Conservation (phyloP, 2,888 invertebrate species). For the Stratiomys singularior region DNA sequence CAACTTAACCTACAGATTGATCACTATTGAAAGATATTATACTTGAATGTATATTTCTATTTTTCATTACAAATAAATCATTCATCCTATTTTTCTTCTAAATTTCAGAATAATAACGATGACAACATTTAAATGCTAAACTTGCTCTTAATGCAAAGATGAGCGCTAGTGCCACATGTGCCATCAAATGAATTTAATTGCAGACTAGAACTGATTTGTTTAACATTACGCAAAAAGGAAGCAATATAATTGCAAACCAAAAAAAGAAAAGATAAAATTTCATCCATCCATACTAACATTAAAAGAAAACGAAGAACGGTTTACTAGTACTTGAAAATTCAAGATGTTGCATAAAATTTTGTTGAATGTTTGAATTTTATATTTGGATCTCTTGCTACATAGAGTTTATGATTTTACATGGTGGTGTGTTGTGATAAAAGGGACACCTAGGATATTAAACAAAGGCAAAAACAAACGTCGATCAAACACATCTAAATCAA, state of each 20-base stretch:
- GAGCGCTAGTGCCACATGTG: slow-evolving; percentile 37
- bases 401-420: slow-evolving; percentile 8
- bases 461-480: background rate
- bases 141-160: background rate
- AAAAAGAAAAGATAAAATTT: slow-evolving; percentile 14
- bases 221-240: background rate
- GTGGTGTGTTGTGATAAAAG: background rate
- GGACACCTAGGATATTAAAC: background rate
- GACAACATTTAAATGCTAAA: background rate
- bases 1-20: too few species aligned
- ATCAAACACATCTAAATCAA: too few species aligned
- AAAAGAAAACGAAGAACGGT: background rate
- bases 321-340: slow-evolving; percentile 24
- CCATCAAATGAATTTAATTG: slow-evolving; percentile 46
- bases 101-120: slow-evolving; percentile 11
- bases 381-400: background rate
- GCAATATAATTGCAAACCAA: slow-evolving; percentile 26
- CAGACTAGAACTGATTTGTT: background rate
- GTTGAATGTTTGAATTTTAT: slow-evolving; percentile 37
- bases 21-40: too few species aligned
- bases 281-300: slow-evolving; percentile 32
- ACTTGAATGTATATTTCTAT: too few species aligned
- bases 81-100: background rate
- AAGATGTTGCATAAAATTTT: slow-evolving; percentile 25
- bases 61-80: too few species aligned